Evolutionary conservation across 2,113 vertebrate genomes (phyloP).

Genomic region (Corythoichthys haematopterus): DNA sequence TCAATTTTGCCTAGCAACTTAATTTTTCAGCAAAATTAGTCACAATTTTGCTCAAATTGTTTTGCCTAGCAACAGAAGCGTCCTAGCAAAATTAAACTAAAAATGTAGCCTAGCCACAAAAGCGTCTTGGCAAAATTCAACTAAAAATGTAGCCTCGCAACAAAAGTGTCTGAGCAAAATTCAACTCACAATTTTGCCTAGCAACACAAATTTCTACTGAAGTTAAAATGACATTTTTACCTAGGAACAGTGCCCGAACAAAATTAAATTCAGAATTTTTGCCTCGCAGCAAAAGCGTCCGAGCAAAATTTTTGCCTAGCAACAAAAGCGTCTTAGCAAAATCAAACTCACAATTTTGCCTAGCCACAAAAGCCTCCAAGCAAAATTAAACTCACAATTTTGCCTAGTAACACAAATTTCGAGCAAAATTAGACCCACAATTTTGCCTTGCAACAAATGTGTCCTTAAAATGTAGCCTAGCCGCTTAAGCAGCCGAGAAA

Average conservation of each 20-base stretch:
- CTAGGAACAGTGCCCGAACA: no score
- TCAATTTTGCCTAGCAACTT: no score
- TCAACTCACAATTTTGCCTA: no score
- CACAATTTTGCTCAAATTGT: background rate
- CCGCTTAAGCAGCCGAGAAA: no score
- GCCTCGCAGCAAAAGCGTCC: background rate
- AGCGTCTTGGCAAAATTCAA: background rate
- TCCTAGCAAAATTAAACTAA: no score
- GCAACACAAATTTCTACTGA: background rate
- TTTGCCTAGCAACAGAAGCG: no score
- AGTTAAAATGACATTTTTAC: background rate
- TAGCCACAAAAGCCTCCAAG: background rate
- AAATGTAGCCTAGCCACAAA: no score
- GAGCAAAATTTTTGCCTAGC: background rate
- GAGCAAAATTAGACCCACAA: no score
- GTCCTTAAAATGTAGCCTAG: no score
- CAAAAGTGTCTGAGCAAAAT: background rate
- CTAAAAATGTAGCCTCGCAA: background rate
- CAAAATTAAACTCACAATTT: background rate
- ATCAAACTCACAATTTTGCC: background rate
- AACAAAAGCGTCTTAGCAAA: no score
- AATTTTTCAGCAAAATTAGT: background rate
- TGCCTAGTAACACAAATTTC: background rate
- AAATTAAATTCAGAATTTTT: no score
- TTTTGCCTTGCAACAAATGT: background rate